Percentiles rank a stretch among this genome's conserved stretches.
Evolutionary conservation across 2,888 invertebrate genomes (phyloP).

Genomic region (Campoplex capitator): DNA sequence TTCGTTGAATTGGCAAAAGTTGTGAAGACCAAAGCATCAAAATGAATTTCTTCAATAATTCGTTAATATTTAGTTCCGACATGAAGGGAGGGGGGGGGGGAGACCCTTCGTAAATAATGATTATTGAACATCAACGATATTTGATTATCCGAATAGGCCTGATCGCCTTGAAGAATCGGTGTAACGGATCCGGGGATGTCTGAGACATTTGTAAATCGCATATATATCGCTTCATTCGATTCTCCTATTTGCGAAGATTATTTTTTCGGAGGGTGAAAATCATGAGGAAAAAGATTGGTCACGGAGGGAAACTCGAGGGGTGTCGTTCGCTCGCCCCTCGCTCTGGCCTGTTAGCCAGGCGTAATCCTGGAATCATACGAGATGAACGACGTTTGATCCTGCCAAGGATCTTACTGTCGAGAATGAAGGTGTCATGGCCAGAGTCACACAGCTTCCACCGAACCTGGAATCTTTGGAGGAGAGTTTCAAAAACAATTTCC

Average conservation of each 20-base stretch:
- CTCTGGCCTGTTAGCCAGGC: constrained; percentile 53
- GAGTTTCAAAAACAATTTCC: neutral
- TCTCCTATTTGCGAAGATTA: constrained; percentile 21
- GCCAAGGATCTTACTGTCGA: neutral
- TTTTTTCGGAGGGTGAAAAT: constrained; percentile 56
- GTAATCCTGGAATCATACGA: constrained; percentile 65
- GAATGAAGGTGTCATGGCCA: constrained; percentile 13
- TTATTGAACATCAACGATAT: neutral
- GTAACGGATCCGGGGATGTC: constrained; percentile 13
- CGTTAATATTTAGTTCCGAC: neutral
- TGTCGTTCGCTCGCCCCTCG: constrained; percentile 51
- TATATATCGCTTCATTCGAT: constrained; percentile 36
- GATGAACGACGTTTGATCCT: constrained; percentile 26
- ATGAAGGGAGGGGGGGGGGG: neutral
- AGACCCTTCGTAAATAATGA: neutral
- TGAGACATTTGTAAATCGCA: constrained; percentile 7
- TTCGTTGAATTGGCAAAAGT: no score
- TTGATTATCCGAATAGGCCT: neutral
- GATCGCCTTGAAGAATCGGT: constrained; percentile 38
- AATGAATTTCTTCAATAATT: neutral
- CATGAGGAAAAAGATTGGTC: constrained; percentile 62
- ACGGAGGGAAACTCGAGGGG: constrained; percentile 64
- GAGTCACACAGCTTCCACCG: neutral
- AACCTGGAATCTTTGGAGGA: neutral
- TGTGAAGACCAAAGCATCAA: no score